Percentiles rank a stretch among this genome's conserved stretches.
Evolutionary conservation across 1,140 invertebrate genomes (phyloP).

Genomic region (Macrotrachela quadricornifera): DNA sequence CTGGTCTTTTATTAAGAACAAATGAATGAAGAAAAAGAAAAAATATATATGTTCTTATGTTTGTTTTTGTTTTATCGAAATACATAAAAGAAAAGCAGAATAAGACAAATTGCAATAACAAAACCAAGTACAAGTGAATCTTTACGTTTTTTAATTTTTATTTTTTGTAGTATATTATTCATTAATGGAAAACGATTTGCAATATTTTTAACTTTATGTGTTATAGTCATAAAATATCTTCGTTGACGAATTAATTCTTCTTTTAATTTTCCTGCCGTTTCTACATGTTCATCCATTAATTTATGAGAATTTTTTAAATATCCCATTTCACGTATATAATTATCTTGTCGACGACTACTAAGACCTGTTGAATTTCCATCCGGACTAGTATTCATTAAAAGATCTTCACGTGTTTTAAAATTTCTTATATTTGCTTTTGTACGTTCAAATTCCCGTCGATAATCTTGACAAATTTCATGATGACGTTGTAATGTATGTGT

Average conservation of each 20-base stretch:
- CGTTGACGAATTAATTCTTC: too few relatives aligned
- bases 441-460: slow-evolving; percentile 73
- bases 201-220: too few relatives aligned
- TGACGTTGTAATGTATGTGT: slow-evolving; percentile 37
- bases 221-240: too few relatives aligned
- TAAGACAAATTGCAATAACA: slow-evolving; percentile 58
- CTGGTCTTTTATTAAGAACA: too few relatives aligned
- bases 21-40: too few relatives aligned
- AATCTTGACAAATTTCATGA: slow-evolving; percentile 75
- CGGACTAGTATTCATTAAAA: slow-evolving; percentile 45
- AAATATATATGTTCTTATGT: too few relatives aligned
- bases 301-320: slow-evolving; percentile 74
- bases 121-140: slow-evolving; percentile 67
- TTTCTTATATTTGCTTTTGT: slow-evolving; percentile 64
- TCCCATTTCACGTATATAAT: slow-evolving; percentile 68
- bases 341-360: slow-evolving; percentile 25
- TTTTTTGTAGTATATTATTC: slow-evolving; percentile 70
- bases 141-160: slow-evolving; percentile 67
- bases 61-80: too few relatives aligned
- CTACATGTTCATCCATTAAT: slow-evolving; percentile 42
- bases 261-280: too few relatives aligned
- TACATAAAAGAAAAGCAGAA: slow-evolving; percentile 55
- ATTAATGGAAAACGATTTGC: slow-evolving; percentile 57
- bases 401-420: slow-evolving; percentile 60
- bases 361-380: slow-evolving; percentile 31